Evolutionary conservation across 2,888 invertebrate genomes (phyloP).

Genomic region (Glyphotaelius pellucidus): DNA sequence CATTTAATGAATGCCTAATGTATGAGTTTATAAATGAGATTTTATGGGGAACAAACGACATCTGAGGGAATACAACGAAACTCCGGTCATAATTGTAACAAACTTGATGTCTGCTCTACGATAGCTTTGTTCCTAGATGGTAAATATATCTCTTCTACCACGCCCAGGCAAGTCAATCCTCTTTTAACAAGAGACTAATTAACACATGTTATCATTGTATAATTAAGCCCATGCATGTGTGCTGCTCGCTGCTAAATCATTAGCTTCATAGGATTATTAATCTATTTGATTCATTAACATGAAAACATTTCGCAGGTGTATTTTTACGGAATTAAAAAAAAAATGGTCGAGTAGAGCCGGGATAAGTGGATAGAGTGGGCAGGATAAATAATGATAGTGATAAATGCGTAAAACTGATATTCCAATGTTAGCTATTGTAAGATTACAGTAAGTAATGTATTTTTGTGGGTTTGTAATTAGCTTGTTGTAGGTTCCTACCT

Average conservation of each 20-base stretch:
- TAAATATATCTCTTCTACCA: slow-evolving; percentile 9
- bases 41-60: slow-evolving; percentile 40
- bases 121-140: slow-evolving; percentile 26
- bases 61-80: slow-evolving; percentile 27
- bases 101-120: slow-evolving; percentile 6
- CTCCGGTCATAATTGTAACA: slow-evolving; percentile 5
- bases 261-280: slow-evolving; percentile 2
- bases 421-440: not conserved
- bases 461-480: not conserved
- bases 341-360: not conserved
- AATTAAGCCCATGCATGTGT: not conserved
- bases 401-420: not conserved
- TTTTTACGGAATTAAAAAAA: not conserved
- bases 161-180: slow-evolving; percentile 30
- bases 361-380: not conserved
- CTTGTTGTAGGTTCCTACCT: no score
- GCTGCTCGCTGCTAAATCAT: not conserved
- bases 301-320: not conserved
- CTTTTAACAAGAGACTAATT: slow-evolving; percentile 37
- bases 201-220: slow-evolving; percentile 38
- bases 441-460: not conserved
- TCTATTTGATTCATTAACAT: not conserved
- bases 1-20: slow-evolving; percentile 42
- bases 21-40: slow-evolving; percentile 43
- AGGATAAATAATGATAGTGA: not conserved